These are phyloP conservation scores for Cyprinodon diabolis DNA, from an alignment of 2,797 vertebrate genomes.

Conservation along the genomic window DNA sequence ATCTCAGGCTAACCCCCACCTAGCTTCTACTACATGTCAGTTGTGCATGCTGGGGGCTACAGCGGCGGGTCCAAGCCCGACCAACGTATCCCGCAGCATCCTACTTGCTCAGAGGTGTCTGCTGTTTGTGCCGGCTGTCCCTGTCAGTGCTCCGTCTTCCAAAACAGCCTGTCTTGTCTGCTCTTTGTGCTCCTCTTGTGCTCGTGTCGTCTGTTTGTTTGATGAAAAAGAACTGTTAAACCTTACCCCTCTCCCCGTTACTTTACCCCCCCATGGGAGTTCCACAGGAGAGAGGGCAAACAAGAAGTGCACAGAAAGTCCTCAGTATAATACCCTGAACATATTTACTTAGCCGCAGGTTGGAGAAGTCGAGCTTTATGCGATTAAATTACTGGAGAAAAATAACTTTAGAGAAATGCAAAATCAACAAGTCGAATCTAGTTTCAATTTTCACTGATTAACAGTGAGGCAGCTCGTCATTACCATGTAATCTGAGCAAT, in stretches of 20 bases:
- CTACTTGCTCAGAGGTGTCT: constrained; percentile 70
- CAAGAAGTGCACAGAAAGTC: constrained; percentile 14
- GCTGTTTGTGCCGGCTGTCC: constrained; percentile 70
- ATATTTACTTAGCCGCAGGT: background rate
- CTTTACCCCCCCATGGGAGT: constrained; percentile 67
- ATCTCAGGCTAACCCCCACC: constrained; percentile 78
- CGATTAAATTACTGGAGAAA: constrained; percentile 2
- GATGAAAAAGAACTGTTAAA: constrained; percentile 82
- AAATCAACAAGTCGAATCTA: constrained; percentile 44
- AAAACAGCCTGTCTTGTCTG: constrained; percentile 60
- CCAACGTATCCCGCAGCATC: constrained; percentile 47
- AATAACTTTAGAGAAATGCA: background rate
- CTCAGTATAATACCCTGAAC: background rate
- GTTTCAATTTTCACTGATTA: constrained; percentile 70
- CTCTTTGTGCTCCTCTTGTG: constrained; percentile 64
- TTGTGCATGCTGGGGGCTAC: constrained; percentile 70
- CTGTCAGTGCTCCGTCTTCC: constrained; percentile 74
- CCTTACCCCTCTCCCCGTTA: constrained; percentile 65
- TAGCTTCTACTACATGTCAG: constrained; percentile 74
- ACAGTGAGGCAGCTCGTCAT: constrained; percentile 44
- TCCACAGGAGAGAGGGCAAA: constrained; percentile 85
- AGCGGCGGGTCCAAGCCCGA: constrained; percentile 29
- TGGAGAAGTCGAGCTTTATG: background rate
- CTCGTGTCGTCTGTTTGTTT: constrained; percentile 82
- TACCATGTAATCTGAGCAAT: constrained; percentile 61